phyloP scores from a whole-genome alignment of 1,140 invertebrate species.

The Limonius californicus region DNA sequence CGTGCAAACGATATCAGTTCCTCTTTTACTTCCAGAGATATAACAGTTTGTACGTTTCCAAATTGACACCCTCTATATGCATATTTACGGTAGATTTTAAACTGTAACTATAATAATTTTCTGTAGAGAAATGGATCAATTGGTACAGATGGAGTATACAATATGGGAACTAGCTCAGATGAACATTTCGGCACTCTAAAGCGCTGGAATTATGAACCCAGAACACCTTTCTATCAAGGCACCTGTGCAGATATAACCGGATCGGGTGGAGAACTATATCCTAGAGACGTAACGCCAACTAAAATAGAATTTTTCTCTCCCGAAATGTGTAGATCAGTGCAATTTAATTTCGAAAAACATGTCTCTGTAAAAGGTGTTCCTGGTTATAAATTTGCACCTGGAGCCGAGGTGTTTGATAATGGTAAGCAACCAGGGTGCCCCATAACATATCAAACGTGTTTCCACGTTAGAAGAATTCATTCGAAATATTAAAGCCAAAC shows the following conservation, averaged over 20 bases:
- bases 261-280: conserved; percentile 75
- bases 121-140: conserved; percentile 68
- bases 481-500: no score
- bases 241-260: conserved; percentile 56
- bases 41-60: no score
- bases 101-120: background rate
- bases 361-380: conserved; percentile 13
- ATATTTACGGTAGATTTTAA: background rate
- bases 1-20: no score
- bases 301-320: conserved; percentile 50
- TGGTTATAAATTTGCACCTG: conserved; percentile 19
- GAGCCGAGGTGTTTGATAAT: conserved; percentile 36
- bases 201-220: conserved; percentile 63
- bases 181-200: conserved; percentile 62
- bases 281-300: conserved; percentile 55
- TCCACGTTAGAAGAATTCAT: no score
- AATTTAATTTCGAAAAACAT: conserved; percentile 19
- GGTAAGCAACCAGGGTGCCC: conserved; percentile 32
- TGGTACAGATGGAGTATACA: conserved; percentile 67
- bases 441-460: no score
- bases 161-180: conserved; percentile 64
- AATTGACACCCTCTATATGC: no score
- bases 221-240: conserved; percentile 57
- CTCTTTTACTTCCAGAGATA: no score
- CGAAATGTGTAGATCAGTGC: conserved; percentile 50